Base-by-base conservation (phyloP, 2,888 invertebrate genomes). In the Brachyptera risi region DNA sequence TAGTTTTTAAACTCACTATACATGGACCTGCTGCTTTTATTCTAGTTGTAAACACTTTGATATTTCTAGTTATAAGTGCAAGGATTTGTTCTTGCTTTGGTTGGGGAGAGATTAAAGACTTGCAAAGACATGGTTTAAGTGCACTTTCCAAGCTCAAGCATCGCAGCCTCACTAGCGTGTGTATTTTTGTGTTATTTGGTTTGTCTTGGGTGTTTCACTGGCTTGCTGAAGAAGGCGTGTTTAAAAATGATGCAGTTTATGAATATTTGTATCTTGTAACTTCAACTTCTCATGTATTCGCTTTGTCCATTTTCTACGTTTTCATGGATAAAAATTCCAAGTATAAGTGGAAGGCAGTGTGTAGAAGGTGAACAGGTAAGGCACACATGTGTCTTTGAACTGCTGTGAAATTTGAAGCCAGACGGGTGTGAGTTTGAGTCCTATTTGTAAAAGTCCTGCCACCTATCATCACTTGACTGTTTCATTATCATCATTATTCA, bases 181-280 rank as follows among this genome's bases (percentile, higher is more conserved):
- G 17, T 21, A 42, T 21, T 3, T 42, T 42, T 11, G 17, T 17
- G 3, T 42, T 42, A 21, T 42, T 42, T 9, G 42, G 42, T 17
- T 21, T 42, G 15, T 19, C 42, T 9, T 42, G 42, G 42, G 42
- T 42, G 42, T 42, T 42, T 42, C 42, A 42, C n/a, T 42, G 17
- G 17, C 42, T 42, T 17, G 42, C 42, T 1, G 42, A 42, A 9
- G 19, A 42, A 9, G 42, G 42, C 19, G 17, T 42, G 42, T 42
- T 42, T 21, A 17, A 42, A 9, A 9, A 42, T 17, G 21, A 42
- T 17, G 17, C 21, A 5, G 19, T 42, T 21, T 42, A 42, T 11
- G 42, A 42, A 9, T 42, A 42, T 21, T 13, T 42, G 42, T 42
- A 19, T 21, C 17, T 42, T 17, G 42, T 42, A 21, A 42, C 42